Evolutionary conservation across 2,113 vertebrate genomes (phyloP).

Genomic region (Jaculus jaculus): DNA sequence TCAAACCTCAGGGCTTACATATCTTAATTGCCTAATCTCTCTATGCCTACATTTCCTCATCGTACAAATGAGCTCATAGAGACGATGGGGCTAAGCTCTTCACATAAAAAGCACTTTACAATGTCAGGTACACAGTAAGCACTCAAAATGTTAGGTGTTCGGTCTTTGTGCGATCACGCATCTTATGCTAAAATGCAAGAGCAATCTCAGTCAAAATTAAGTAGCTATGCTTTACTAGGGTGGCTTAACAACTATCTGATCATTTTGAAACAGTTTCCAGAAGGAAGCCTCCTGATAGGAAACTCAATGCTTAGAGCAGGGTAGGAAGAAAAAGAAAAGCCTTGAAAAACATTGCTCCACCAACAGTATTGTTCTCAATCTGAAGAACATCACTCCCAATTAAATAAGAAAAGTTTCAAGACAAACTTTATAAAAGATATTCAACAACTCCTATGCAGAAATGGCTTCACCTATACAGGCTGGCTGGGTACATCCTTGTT

Average conservation of each 20-base stretch:
- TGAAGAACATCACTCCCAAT: conserved; percentile 55
- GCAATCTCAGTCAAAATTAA: not conserved
- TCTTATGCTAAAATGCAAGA: not conserved
- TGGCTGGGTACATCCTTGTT: not conserved
- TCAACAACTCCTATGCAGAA: conserved; percentile 25
- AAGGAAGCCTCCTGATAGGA: conserved; percentile 18
- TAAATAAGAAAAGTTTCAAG: conserved; percentile 68
- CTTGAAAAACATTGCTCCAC: conserved; percentile 51
- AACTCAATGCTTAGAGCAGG: conserved; percentile 11
- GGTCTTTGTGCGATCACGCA: not conserved
- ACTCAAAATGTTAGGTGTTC: not conserved
- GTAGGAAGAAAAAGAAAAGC: not conserved
- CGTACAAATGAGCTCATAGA: not conserved
- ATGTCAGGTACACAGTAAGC: not conserved
- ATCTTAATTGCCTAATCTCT: not conserved
- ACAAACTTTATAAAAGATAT: conserved; percentile 67
- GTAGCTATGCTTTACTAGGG: not conserved
- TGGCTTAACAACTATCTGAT: conserved; percentile 10
- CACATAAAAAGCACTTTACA: conserved; percentile 19
- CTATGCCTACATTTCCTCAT: not conserved
- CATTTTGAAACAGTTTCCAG: conserved; percentile 10
- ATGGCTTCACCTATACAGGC: conserved; percentile 39
- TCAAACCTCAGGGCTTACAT: conserved; percentile 3
- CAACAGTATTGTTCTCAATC: conserved; percentile 22
- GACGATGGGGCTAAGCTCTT: not conserved